These are phyloP conservation scores for Drosophila kambysellisi DNA, from an alignment of 2,888 invertebrate species.

Conservation along the genomic window DNA sequence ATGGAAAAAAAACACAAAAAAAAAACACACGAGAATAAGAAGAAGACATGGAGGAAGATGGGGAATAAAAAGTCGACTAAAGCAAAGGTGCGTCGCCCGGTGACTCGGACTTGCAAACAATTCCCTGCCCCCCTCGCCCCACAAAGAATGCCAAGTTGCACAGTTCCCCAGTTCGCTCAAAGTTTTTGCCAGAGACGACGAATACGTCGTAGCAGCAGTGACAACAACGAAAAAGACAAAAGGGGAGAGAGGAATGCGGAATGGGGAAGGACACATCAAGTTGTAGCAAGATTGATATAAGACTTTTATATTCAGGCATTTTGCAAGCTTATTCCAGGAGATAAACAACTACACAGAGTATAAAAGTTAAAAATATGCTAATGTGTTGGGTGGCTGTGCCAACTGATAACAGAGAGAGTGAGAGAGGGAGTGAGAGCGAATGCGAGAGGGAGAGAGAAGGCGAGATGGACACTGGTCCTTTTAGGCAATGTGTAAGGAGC, in stretches of 20 bases:
- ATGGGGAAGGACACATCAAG: conserved; percentile 57
- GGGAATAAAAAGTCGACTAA: conserved; percentile 23
- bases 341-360: conserved; percentile 65
- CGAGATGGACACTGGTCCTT: conserved; percentile 49
- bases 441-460: neutral
- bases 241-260: neutral
- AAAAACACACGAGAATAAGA: conserved; percentile 2
- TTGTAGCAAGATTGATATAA: conserved; percentile 77
- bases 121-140: neutral
- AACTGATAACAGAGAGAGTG: conserved; percentile 38
- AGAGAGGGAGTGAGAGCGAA: neutral
- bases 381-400: conserved; percentile 60
- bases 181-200: conserved; percentile 19
- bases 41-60: conserved; percentile 8
- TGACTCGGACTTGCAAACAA: conserved; percentile 60
- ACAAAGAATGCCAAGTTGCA: conserved; percentile 5
- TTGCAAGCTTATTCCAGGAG: conserved; percentile 69
- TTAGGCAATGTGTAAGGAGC: conserved; percentile 29
- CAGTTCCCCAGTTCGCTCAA: conserved; percentile 11
- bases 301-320: conserved; percentile 79
- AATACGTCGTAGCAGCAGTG: conserved; percentile 22
- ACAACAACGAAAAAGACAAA: conserved; percentile 28
- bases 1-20: conserved; percentile 50
- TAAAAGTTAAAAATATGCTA: conserved; percentile 78
- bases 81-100: conserved; percentile 67